phyloP scores from a whole-genome alignment of 2,113 vertebrate genomes.

The Pseudolaguvia tuberculata region DNA sequence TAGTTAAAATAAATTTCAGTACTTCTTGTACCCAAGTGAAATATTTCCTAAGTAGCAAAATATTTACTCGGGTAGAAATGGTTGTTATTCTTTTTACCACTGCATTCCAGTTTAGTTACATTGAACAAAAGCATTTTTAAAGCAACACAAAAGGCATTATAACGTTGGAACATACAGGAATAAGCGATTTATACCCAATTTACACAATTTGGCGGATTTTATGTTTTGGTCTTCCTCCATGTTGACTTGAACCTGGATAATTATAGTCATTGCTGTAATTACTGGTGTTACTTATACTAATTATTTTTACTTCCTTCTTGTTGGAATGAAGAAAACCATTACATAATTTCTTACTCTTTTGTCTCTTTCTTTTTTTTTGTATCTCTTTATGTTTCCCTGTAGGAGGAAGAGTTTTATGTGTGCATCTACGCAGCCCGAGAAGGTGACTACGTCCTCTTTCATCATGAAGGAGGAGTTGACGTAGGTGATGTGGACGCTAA shows the following conservation, averaged over 20 bases:
- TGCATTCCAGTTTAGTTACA: too few relatives aligned
- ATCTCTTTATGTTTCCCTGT: not conserved
- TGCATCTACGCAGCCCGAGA: constrained; percentile 90
- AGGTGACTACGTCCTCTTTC: constrained; percentile 88
- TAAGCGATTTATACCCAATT: not conserved
- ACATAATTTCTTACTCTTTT: not conserved
- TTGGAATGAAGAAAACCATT: not conserved
- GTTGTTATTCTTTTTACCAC: too few relatives aligned
- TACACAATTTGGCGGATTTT: not conserved
- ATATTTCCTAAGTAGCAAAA: too few relatives aligned
- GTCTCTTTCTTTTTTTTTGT: not conserved
- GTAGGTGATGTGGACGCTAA: constrained; percentile 95
- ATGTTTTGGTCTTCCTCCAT: not conserved
- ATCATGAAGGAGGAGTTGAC: constrained; percentile 92
- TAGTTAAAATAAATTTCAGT: too few relatives aligned
- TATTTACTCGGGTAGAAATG: too few relatives aligned
- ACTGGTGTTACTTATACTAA: not conserved
- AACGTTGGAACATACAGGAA: not conserved
- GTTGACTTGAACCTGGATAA: not conserved
- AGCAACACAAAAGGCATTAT: not conserved
- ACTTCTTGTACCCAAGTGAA: too few relatives aligned
- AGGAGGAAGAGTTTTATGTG: constrained; percentile 95
- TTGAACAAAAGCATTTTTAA: too few relatives aligned
- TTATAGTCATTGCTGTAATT: not conserved
- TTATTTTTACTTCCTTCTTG: not conserved